Evolutionary conservation across 2,113 vertebrate species (phyloP), one percentile per base, ranked within the genome.

Genomic region (Herpailurus yagouaroundi): DNA sequence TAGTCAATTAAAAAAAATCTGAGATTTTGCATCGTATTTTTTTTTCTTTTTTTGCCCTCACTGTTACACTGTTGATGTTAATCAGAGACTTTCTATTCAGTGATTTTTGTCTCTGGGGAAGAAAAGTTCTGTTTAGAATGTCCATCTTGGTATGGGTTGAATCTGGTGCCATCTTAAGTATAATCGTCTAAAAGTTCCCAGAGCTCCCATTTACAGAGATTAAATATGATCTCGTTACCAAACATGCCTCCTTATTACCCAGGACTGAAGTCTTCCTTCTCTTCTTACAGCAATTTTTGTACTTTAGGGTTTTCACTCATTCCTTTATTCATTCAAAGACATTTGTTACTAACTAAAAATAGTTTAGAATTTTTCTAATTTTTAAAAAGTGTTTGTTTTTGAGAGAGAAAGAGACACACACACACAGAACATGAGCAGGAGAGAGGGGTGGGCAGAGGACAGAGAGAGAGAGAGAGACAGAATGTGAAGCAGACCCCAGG

Each of bases 281-380:
- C 31, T 88, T 57, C 21, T 4, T 66, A 36, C 9, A 55, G 41
- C 8, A 60, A 12, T 92, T 81, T 95, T 94, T 91, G 14, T 79
- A 27, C 23, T 91, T 94, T 33, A 82, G 50, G 31, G 48, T 63
- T 64, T 90, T 79, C n/a, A 23, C 1, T 76, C 63, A 81, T 93
- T 96, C n/a, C 18, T 66, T 77, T 66, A 63, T 68, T 87, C 13
- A 57, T 94, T 84, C 50, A 66, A 97, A 96, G 36, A 55, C 7
- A 81, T 31, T 89, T 89, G 27, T 41, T 88, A 50, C 64, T 84
- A 85, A 69, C 15, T 82, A 25, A 95, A 36, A 81, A 18, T 52
- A 77, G 41, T 96, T 91, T 48, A 93, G 33, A 29, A n/a, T 74
- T 31, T 82, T 79, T 82, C n/a, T 29, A 38, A 36, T 31, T 84